Conservation (phyloP, 2,113 vertebrate genomes). For the Nothoprocta perdicaria region DNA sequence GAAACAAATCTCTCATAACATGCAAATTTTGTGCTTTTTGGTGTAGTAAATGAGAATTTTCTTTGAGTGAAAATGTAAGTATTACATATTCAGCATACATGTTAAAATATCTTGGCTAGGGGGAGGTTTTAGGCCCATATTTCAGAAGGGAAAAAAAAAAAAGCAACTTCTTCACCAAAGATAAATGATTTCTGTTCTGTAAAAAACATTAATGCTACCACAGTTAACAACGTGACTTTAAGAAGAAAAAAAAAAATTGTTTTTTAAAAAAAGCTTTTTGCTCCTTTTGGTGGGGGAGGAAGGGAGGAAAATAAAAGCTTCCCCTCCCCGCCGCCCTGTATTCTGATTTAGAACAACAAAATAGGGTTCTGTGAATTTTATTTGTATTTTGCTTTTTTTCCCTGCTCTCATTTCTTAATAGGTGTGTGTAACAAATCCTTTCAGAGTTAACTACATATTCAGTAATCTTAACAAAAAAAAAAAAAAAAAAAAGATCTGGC, state of each 20-base stretch:
- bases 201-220: neutral
- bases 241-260: no score
- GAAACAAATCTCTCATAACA: fast-evolving
- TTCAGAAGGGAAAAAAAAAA: neutral
- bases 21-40: neutral
- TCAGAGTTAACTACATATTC: neutral
- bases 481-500: neutral
- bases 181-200: neutral
- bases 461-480: neutral
- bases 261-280: neutral
- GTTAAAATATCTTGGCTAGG: neutral
- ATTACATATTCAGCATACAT: neutral
- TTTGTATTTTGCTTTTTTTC: no score
- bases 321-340: no score
- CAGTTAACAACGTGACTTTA: neutral
- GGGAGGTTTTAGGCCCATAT: neutral
- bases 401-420: neutral
- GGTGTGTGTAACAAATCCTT: neutral
- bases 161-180: neutral
- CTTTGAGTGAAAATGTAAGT: neutral
- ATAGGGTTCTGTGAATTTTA: no score
- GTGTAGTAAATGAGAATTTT: neutral
- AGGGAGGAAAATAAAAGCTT: no score
- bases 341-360: no score
- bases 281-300: no score